Base-by-base conservation (phyloP, 2,888 invertebrate species). In the Galerucella pusilla region DNA sequence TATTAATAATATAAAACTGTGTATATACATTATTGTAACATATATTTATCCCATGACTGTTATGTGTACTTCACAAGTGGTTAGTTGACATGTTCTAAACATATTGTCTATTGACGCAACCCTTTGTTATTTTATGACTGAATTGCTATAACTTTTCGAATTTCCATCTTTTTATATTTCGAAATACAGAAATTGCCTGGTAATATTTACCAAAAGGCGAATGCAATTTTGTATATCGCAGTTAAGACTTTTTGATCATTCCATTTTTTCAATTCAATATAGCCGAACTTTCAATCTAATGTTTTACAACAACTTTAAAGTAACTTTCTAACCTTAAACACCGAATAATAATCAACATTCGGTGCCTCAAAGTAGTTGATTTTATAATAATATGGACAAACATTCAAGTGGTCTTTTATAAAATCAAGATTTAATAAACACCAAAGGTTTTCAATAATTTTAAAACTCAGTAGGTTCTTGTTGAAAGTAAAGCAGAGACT, bases 21-120 rank as follows among this genome's bases (percentile, higher is more conserved):
- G n/a, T 52, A 72, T 54, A 66, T 54, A 71, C 14, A 65, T 64
- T 59, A 14, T 42, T 9, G n/a, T 35, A 5, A 16, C 6, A 49
- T 46, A 54, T 57, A 57, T 63, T 70, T 70, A 70, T 64, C 14
- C 64, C 54, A 52, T 64, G 54, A 63, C 28, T 63, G 63, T 75
- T 75, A 70, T 61, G 49, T 57, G 54, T 63, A 73, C 54, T 63
- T 12, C 54, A 71, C 73, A 79, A 80, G 83, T 85, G 84, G 81
- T 83, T 84, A 83, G 82, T 82, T 81, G 79, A 82, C 83, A 84
- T 81, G 81, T 85, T 83, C 84, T 84, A 82, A 84, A 82, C 83
- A 81, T 84, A 79, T 79, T 80, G 80, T 82, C 74, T 74, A 74
- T 78, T 75, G 80, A 80, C 79, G 73, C 68, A 68, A 81, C 79